Evolutionary conservation across 2,888 invertebrate species (phyloP).

Genomic region (Cephus pulcher): DNA sequence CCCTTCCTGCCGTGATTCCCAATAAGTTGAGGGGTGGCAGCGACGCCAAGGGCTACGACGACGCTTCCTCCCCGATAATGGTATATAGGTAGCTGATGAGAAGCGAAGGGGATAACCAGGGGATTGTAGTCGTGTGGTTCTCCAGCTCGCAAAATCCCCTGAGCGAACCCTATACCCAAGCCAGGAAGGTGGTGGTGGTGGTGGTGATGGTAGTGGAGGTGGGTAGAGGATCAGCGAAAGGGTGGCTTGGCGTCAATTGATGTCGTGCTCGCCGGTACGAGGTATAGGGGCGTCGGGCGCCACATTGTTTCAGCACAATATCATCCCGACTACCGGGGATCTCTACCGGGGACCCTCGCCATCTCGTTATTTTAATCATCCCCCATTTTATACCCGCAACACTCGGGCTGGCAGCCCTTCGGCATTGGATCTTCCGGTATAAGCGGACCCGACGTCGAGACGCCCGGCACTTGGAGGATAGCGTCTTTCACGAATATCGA

Average conservation of each 20-base stretch:
- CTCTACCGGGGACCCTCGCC: conserved; percentile 48
- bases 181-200: too few species aligned
- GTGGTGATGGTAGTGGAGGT: background rate
- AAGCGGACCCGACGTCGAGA: too few species aligned
- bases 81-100: background rate
- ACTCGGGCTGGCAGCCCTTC: conserved; percentile 40
- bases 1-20: conserved; percentile 35
- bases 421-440: conserved; percentile 27
- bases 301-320: conserved; percentile 62
- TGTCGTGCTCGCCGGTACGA: conserved; percentile 51
- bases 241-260: conserved; percentile 50
- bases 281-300: conserved; percentile 51
- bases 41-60: too few species aligned
- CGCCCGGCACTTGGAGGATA: too few species aligned
- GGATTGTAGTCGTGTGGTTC: background rate
- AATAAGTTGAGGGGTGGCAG: conserved; percentile 26
- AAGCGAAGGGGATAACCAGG: background rate
- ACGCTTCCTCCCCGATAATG: background rate
- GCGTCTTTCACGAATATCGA: too few species aligned
- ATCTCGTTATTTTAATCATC: conserved; percentile 64
- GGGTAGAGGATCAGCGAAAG: conserved; percentile 17
- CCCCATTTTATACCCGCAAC: conserved; percentile 59
- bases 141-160: too few species aligned
- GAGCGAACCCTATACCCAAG: too few species aligned
- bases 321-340: conserved; percentile 35